Conservation (phyloP, 2,113 vertebrate genomes). For the Rhinoptilus africanus region DNA sequence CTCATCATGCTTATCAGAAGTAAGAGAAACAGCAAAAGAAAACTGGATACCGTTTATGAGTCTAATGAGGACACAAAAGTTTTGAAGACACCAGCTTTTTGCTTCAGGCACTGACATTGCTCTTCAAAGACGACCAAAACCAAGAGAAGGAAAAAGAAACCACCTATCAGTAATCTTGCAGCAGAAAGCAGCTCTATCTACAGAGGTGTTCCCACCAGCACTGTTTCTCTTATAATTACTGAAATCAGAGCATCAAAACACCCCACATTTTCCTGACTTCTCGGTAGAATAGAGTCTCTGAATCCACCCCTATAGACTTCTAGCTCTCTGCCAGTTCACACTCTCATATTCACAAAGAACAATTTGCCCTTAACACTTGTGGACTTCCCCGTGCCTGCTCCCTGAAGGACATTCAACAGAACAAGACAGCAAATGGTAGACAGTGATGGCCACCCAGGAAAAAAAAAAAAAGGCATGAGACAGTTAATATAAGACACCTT, state of each 20-base stretch:
- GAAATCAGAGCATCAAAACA: neutral
- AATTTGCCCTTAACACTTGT: neutral
- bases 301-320: neutral
- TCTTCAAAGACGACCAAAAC: neutral
- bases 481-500: neutral
- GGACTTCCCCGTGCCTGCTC: neutral
- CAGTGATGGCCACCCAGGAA: neutral
- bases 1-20: neutral
- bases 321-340: neutral
- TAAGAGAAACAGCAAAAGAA: neutral
- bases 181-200: neutral
- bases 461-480: neutral
- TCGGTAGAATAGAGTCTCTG: neutral
- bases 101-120: neutral
- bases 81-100: neutral
- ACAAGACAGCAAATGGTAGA: neutral
- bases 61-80: neutral
- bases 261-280: neutral
- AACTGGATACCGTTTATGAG: neutral
- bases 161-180: neutral
- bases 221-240: neutral
- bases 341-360: neutral
- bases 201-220: neutral
- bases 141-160: neutral
- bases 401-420: neutral